Percentiles rank a stretch among this genome's conserved stretches.
Evolutionary conservation across 2,113 vertebrate genomes (phyloP).

Genomic region (Egretta garzetta): DNA sequence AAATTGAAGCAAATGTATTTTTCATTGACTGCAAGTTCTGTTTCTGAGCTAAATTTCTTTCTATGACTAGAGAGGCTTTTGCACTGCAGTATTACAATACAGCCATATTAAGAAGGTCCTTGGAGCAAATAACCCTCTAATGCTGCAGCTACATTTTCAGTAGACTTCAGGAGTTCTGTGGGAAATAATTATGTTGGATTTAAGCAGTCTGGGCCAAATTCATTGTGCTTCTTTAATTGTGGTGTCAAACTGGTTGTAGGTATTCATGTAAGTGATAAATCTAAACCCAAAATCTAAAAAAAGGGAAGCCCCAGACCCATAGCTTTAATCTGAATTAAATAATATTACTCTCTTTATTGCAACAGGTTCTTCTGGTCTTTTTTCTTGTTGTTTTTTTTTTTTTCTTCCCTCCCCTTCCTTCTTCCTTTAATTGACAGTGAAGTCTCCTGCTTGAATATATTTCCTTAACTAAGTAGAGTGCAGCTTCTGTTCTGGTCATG

Average conservation of each 20-base stretch:
- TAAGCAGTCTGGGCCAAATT: background rate
- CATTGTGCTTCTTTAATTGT: background rate
- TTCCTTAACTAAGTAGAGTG: background rate
- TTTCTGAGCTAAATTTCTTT: slow-evolving; percentile 53
- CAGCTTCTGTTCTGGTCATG: background rate
- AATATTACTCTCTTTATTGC: slow-evolving; percentile 2
- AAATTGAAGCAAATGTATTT: slow-evolving; percentile 33
- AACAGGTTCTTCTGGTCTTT: slow-evolving; percentile 68
- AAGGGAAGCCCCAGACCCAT: background rate
- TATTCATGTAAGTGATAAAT: background rate
- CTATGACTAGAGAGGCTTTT: slow-evolving; percentile 58
- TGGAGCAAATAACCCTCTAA: slow-evolving; percentile 65
- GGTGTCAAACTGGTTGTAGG: slow-evolving; percentile 9
- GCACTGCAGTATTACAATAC: slow-evolving; percentile 80
- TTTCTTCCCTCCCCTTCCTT: no score
- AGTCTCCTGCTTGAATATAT: background rate
- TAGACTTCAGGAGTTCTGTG: slow-evolving; percentile 27
- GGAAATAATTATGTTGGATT: slow-evolving; percentile 15
- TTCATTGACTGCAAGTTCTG: slow-evolving; percentile 67
- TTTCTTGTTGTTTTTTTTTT: background rate
- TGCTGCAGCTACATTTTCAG: slow-evolving; percentile 48
- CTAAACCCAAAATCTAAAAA: background rate
- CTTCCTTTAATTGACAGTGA: background rate
- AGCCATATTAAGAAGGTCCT: slow-evolving; percentile 84
- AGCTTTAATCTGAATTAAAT: background rate